A percentile compares a stretch with the other conserved stretches of the same genome.
These are phyloP conservation scores for Yponomeuta cagnagella DNA, from an alignment of 2,888 invertebrate species.

Conservation along the genomic window DNA sequence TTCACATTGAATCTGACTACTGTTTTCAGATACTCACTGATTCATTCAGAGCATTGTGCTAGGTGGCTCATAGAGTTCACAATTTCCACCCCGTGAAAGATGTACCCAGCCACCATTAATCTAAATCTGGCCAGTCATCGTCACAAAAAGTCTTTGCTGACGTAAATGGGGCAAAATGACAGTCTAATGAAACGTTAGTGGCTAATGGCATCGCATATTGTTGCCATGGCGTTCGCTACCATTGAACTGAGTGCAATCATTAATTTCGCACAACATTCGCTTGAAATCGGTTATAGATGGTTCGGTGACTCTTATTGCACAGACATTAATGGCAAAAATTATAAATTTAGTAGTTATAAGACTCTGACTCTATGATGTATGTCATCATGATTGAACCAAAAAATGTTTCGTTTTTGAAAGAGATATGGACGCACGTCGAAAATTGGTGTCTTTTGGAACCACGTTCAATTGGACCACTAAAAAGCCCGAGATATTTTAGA, in stretches of 20 bases:
- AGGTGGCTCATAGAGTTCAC: not conserved
- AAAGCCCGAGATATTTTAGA: not conserved
- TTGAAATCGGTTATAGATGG: too few relatives aligned
- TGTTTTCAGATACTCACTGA: not conserved
- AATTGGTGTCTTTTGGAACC: not conserved
- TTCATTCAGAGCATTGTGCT: not conserved
- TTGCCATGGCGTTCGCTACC: not conserved
- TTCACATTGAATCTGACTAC: too few relatives aligned
- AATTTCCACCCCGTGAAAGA: not conserved
- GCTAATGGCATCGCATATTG: not conserved
- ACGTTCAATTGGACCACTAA: not conserved
- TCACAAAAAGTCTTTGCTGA: conserved; percentile 24
- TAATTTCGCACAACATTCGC: not conserved
- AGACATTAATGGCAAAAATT: too few relatives aligned
- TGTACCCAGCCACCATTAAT: conserved; percentile 42
- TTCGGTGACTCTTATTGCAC: too few relatives aligned
- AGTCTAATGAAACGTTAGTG: conserved; percentile 14
- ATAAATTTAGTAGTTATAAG: too few relatives aligned
- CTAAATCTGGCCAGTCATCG: conserved; percentile 40
- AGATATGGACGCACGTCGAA: too few relatives aligned
- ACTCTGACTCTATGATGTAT: too few relatives aligned
- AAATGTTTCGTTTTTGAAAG: too few relatives aligned
- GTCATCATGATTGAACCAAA: too few relatives aligned
- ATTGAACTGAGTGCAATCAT: not conserved
- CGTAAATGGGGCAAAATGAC: conserved; percentile 42